Base-by-base conservation (phyloP, 2,888 invertebrate genomes). In the Perithous albicinctus region DNA sequence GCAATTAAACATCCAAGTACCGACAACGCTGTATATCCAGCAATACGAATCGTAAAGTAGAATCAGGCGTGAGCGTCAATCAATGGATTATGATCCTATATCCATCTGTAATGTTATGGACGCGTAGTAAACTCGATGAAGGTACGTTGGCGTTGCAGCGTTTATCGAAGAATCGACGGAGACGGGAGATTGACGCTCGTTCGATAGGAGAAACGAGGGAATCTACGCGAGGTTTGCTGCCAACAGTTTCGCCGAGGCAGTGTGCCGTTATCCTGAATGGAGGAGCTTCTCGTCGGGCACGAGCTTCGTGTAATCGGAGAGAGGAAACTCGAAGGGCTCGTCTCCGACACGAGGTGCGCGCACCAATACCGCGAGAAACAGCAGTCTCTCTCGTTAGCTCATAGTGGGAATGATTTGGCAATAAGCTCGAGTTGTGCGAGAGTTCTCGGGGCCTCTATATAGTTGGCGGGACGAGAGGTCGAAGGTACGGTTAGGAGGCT, bases 321-420 rank as follows among this genome's bases (percentile, higher is more conserved):
- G n/a, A n/a, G 38, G 51, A 63, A 74, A 54, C 63, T 41, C 51
- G 74, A 64, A 74, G 74, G 63, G 63, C 26, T 23, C 46, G 48
- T 32, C n/a, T 18, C 26, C 29, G 26, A 12, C 54, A 29, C 54
- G 54, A 29, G 54, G 54, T 51, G 29, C 26, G 29, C 26, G 23
- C 38, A 74, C 64, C 59, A 43, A 26, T 18, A 38, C 29, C 32
- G 35, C 20, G 35, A 32, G 41, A n/a, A 54, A 29, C 63, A 64
- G 35, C 38, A 6, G 26, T 48, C 51, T 48, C 51, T 48, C 63
- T 51, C 48, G 43, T 72, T 64, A 74, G 38, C 63, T 63, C 26
- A 51, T 63, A 64, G 51, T 54, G 70, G 59, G 48, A 73, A 74
- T 80, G 73, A 73, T 72, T 82, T 72, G 66, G 69, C 77, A 69